Percentiles rank a stretch among this genome's conserved stretches.
Evolutionary conservation across 2,113 vertebrate genomes (phyloP).

Genomic region (Phyllopteryx taeniolatus): DNA sequence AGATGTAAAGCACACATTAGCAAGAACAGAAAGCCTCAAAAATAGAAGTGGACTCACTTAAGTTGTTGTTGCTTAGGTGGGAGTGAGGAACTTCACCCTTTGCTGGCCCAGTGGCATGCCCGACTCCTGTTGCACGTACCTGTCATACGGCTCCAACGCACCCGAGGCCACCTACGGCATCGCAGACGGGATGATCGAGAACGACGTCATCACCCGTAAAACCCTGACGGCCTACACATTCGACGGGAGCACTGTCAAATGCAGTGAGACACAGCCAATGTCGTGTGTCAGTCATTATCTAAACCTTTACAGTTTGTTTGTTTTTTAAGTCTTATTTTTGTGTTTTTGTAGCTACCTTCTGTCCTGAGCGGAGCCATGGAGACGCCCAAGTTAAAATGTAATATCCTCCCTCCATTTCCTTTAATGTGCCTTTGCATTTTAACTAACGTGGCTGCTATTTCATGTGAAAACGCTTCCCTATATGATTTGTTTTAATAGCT

Average conservation of each 20-base stretch:
- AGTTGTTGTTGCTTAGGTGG: slow-evolving; percentile 31
- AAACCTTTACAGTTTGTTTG: background rate
- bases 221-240: slow-evolving; percentile 31
- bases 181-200: accelerated
- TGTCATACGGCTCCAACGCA: accelerated
- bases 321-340: background rate
- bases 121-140: slow-evolving; percentile 53
- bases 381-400: slow-evolving; percentile 43
- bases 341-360: slow-evolving; percentile 53
- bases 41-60: background rate
- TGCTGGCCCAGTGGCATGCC: slow-evolving; percentile 40
- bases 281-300: background rate
- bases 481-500: slow-evolving; percentile 15
- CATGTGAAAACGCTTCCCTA: background rate
- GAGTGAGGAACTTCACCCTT: slow-evolving; percentile 10
- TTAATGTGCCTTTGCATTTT: background rate
- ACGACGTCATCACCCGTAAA: accelerated
- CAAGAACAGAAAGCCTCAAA: background rate
- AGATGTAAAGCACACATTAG: background rate
- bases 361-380: slow-evolving; percentile 6
- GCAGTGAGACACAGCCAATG: slow-evolving; percentile 53
- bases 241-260: accelerated
- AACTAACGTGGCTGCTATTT: background rate
- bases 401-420: slow-evolving; percentile 21
- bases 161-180: slow-evolving; percentile 27